phyloP scores from a whole-genome alignment of 2,113 vertebrate species.

The Ramphastos sulfuratus region DNA sequence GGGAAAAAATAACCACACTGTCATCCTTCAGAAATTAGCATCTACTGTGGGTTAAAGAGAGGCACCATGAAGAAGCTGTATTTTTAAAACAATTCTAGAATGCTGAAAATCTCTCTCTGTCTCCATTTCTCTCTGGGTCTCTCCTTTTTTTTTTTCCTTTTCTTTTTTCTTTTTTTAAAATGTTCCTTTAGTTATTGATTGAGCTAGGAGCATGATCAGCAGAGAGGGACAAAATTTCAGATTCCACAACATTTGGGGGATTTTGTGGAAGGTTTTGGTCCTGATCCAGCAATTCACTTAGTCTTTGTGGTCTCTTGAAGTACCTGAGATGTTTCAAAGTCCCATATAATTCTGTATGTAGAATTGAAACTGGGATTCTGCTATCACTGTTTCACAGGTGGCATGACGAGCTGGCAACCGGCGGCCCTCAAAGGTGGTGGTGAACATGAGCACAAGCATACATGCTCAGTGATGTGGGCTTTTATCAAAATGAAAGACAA shows the following conservation, averaged over 20 bases:
- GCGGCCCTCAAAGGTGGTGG: background rate
- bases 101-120: background rate
- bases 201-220: background rate
- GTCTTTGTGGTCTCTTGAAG: rapidly evolving
- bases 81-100: background rate
- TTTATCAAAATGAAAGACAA: background rate
- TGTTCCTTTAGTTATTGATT: background rate
- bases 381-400: rapidly evolving
- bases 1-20: background rate
- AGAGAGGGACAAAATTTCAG: background rate
- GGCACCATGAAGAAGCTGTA: background rate
- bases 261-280: background rate
- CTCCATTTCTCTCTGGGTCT: background rate
- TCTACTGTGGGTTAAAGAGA: background rate
- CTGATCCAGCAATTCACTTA: background rate
- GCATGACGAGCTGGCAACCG: background rate
- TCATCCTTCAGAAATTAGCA: background rate
- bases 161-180: too few relatives aligned
- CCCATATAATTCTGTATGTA: background rate
- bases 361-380: background rate
- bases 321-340: background rate
- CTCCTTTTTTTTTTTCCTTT: background rate
- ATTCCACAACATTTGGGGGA: background rate
- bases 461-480: rapidly evolving
- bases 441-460: background rate